phyloP scores from a whole-genome alignment of 2,113 vertebrate species.

The Lutjanus erythropterus region DNA sequence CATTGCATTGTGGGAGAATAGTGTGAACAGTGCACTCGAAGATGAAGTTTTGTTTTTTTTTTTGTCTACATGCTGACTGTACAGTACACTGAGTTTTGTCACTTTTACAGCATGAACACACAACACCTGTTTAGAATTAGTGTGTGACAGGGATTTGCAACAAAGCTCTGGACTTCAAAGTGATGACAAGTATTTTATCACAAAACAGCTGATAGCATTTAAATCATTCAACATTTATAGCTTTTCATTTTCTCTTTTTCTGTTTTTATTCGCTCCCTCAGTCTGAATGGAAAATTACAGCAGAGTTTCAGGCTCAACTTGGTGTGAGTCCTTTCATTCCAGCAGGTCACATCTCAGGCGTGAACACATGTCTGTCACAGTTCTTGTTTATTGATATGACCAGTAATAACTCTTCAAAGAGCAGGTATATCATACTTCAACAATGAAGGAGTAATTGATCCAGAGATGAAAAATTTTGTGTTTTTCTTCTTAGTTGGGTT shows the following conservation, averaged over 20 bases:
- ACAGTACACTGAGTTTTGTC: neutral
- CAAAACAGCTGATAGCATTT: neutral
- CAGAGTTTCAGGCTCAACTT: neutral
- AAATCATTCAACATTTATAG: too few species aligned
- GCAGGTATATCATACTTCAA: neutral
- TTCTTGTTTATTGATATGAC: neutral
- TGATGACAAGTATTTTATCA: neutral
- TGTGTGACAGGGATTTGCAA: neutral
- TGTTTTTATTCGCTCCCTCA: neutral
- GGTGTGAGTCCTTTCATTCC: neutral
- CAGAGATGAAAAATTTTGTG: neutral
- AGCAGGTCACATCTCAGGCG: slow-evolving; percentile 6
- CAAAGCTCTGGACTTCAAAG: neutral
- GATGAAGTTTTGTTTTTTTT: neutral
- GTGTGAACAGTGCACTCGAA: slow-evolving; percentile 18
- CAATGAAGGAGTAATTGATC: neutral
- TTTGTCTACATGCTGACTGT: neutral
- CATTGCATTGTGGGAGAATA: slow-evolving; percentile 12
- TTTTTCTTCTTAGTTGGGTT: neutral
- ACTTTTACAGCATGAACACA: neutral
- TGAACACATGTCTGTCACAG: neutral
- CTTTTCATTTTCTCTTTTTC: neutral
- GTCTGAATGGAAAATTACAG: neutral
- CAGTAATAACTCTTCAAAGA: neutral
- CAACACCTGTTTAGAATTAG: neutral